Base-by-base conservation (phyloP, 2,113 vertebrate genomes). In the Hemichromis elongatus region DNA sequence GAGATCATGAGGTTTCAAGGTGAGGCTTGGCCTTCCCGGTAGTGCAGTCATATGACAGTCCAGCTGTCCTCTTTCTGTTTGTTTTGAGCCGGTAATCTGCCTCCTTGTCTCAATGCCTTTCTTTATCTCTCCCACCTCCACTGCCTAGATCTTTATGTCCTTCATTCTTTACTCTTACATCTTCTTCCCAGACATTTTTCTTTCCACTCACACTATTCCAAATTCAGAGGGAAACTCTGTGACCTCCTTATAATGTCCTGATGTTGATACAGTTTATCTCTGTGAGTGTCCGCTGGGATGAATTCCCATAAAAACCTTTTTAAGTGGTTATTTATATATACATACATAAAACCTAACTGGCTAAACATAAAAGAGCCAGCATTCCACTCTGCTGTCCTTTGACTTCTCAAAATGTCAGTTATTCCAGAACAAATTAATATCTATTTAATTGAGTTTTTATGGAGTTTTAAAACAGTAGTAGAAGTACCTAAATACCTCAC, bases 1-100 rank as follows among this genome's bases (percentile, higher is more conserved):
- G 45, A 57, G 75, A 91, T 92, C 90, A 83, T 77, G 82, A 28
- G 84, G 61, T 86, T 83, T 92, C 73, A 90, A 92, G 92, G 89
- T 92, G 92, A 93, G 55, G 85, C 82, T 21, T 4, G 13, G 28
- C 24, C 37, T 92, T 91, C 89, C 87, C 77, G 54, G 84, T 80
- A 89, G n/a, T 45, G 79, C 53, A 13, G 81, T 90, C 92, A 92
- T 47, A 79, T 92, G 91, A 92, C 84, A 24, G 83, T 18, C 63
- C 81, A 56, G 55, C 61, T 47, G 63, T 59, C 81, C 56, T 70
- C 85, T 78, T 55, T 88, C 28, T 55, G 63, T 84, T 82, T 16
- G 1, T 57, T 82, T 24, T 56, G 85, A 92, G 78, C 84, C 3
- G 2, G 59, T 93, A 92, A 90, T 91, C 92, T 89, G 55, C 77